A percentile compares a stretch with the other conserved stretches of the same genome.
phyloP scores from a whole-genome alignment of 1,140 invertebrate genomes.

The Aphelinus atriplicis region DNA sequence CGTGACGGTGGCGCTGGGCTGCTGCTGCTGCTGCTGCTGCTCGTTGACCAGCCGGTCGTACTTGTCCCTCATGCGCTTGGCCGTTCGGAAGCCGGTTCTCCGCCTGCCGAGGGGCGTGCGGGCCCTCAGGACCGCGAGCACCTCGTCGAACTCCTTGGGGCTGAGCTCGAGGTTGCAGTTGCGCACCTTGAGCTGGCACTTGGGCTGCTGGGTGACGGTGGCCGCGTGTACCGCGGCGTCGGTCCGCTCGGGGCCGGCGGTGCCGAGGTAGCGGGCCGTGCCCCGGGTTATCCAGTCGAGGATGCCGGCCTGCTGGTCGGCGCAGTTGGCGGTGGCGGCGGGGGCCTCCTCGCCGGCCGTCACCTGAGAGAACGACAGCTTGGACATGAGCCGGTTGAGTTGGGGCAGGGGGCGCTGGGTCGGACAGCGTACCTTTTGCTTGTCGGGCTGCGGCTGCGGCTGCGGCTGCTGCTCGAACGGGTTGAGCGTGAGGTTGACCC shows the following conservation, averaged over 20 bases:
- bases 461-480: slow-evolving; percentile 10
- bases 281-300: slow-evolving; percentile 59
- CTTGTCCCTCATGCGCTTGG: slow-evolving; percentile 49
- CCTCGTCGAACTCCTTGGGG: slow-evolving; percentile 64
- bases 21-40: not conserved
- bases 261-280: slow-evolving; percentile 53
- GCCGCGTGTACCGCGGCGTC: not conserved
- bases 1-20: not conserved
- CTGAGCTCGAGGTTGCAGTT: slow-evolving; percentile 64
- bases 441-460: not conserved
- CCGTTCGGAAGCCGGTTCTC: slow-evolving; percentile 47
- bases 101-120: slow-evolving; percentile 53
- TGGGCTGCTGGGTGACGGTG: slow-evolving; percentile 12
- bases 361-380: slow-evolving; percentile 54
- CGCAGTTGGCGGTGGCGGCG: not conserved
- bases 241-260: slow-evolving; percentile 43
- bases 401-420: no score
- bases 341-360: slow-evolving; percentile 44
- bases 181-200: slow-evolving; percentile 41
- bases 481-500: slow-evolving; percentile 26
- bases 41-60: slow-evolving; percentile 44
- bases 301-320: slow-evolving; percentile 50
- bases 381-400: slow-evolving; percentile 56
- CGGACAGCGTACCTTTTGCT: not conserved
- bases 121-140: slow-evolving; percentile 62